A percentile compares a stretch with the other conserved stretches of the same genome.
Conservation (phyloP, 2,113 vertebrate species). For the Hipposideros armiger region DNA sequence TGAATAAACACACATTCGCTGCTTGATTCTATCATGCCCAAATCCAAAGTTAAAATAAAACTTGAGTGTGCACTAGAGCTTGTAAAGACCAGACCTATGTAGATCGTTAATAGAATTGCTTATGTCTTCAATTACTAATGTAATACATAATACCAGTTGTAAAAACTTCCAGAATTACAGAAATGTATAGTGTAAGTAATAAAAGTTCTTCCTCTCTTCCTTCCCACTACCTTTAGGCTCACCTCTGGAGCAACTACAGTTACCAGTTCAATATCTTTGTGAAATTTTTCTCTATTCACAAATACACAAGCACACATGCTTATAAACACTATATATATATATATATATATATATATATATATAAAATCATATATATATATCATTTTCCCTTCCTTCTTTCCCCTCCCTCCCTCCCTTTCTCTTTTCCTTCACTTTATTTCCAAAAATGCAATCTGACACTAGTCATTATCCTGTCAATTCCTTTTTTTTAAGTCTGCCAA, state of each 20-base stretch:
- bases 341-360: not conserved
- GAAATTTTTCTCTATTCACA: not conserved
- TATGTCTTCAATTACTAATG: constrained; percentile 6
- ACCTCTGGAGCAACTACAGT: not conserved
- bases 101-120: not conserved
- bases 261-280: not conserved
- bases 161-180: not conserved
- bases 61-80: not conserved
- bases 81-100: not conserved
- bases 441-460: not conserved
- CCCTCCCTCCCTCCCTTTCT: not conserved
- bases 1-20: constrained; percentile 63
- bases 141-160: not conserved
- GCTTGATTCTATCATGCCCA: not conserved
- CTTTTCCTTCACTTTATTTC: not conserved
- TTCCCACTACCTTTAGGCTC: not conserved
- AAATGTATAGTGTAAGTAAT: not conserved
- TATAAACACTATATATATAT: too few relatives aligned
- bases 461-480: not conserved
- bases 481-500: not conserved
- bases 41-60: constrained; percentile 52
- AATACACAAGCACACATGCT: not conserved
- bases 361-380: not conserved
- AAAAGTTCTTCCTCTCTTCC: not conserved
- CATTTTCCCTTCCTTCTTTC: not conserved